Evolutionary conservation across 2,888 invertebrate species (phyloP), one percentile per base, ranked within the genome.

Genomic region (Oxyscelio sp.): DNA sequence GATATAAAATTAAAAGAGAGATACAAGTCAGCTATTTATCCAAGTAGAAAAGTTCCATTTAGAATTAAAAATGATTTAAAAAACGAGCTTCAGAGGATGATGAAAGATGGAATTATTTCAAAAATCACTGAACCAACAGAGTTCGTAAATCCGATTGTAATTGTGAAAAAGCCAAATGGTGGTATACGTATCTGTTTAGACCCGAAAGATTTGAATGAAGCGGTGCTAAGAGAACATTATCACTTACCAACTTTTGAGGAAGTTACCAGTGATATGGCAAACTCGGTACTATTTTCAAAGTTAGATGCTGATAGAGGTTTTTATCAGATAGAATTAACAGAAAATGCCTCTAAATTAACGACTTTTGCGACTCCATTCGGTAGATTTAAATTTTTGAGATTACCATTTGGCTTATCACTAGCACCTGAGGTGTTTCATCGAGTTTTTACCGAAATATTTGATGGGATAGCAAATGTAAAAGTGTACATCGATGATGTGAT

Each of bases 141-240:
- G 24, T 86, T 82, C 52, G 85, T 79, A 8, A 80, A 86, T 58
- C 66, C 85, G 19, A 63, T 85, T 1, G 81, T 85, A 4, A 38
- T 87, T 8, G 79, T 85, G 8, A 85, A 68, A 19, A 88, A 87
- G 70, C 65, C 85, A 9, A 71, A 88, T 70, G 78, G 68, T 43
- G 34, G 58, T 4, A n/a, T 92, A 5, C 70, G 90, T 27, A 75
- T 92, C 15, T 92, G 91, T 61, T 13, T 92, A 19, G 91, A 92
- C 73, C 90, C 90, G 22, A 82, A 85, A 59, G 59, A 90, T 61
- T 68, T 91, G 50, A 92, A 92, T 81, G 15, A 40, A 9, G 40
- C 40, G 6, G 6, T 27, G 4, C 13, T 50, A 13, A 21, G 50
- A 50, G 54, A 54, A 3, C 48, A 48, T 19, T 48, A 19, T 5